Evolutionary conservation across 2,113 vertebrate species (phyloP).

Genomic region (Turnix velox): DNA sequence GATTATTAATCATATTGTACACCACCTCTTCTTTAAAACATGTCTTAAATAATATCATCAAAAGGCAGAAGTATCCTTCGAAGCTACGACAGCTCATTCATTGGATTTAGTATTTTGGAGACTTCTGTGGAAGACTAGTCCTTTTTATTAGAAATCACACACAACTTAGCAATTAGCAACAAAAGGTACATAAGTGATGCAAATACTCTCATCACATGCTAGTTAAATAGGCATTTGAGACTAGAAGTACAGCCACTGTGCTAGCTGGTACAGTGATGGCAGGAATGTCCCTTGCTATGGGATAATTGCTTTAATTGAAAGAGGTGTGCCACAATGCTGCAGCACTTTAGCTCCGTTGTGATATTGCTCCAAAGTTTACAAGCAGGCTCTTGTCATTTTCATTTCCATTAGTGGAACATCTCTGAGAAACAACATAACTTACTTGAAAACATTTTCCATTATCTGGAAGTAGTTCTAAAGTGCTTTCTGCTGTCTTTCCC

Average conservation of each 20-base stretch:
- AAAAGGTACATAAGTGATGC: not conserved
- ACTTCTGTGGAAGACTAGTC: not conserved
- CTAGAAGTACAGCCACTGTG: not conserved
- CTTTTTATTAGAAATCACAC: not conserved
- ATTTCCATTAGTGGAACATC: constrained; percentile 21
- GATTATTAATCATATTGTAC: not conserved
- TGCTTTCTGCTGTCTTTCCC: not conserved
- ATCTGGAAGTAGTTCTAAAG: constrained; percentile 40
- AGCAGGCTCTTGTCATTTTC: constrained; percentile 21
- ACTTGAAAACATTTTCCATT: constrained; percentile 44
- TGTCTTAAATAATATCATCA: not conserved
- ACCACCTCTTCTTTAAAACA: not conserved
- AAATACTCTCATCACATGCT: not conserved
- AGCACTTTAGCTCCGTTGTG: not conserved
- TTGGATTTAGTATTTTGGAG: not conserved
- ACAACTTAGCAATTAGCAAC: not conserved
- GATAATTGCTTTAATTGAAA: constrained; percentile 39
- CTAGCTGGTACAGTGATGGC: not conserved
- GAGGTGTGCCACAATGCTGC: not conserved
- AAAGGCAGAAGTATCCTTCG: not conserved
- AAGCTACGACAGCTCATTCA: not conserved
- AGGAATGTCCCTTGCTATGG: not conserved
- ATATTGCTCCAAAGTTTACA: not conserved
- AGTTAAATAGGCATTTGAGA: not conserved
- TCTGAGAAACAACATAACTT: constrained; percentile 12